A percentile compares a stretch with the other conserved stretches of the same genome.
These are phyloP conservation scores for Montipora efflorescens DNA, from an alignment of 64 coral and sea anemone genomes.

Conservation along the genomic window DNA sequence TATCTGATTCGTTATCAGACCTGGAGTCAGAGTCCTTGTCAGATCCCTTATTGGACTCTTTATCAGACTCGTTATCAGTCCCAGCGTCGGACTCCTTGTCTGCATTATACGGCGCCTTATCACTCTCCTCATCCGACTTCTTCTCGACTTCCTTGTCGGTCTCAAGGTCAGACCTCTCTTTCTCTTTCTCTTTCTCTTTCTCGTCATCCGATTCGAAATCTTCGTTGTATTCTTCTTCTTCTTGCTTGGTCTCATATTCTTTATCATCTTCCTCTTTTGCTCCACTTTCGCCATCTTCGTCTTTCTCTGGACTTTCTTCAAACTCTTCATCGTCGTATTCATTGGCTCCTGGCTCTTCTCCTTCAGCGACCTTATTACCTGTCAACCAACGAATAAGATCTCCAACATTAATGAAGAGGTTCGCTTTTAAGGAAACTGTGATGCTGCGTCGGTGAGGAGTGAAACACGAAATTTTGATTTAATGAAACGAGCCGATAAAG, in stretches of 20 bases:
- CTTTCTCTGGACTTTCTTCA: slow-evolving; percentile 66
- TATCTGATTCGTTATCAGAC: not conserved
- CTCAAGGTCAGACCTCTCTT: not conserved
- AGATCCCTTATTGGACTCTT: not conserved
- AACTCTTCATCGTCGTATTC: slow-evolving; percentile 80
- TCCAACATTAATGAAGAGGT: too few relatives aligned
- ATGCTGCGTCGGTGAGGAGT: too few relatives aligned
- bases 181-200: slow-evolving; percentile 12
- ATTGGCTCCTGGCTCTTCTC: slow-evolving; percentile 47
- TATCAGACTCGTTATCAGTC: not conserved
- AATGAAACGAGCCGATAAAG: too few relatives aligned
- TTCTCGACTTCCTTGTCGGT: not conserved
- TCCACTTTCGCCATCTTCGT: slow-evolving; percentile 41
- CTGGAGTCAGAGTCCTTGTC: not conserved
- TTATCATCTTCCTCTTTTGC: slow-evolving; percentile 36
- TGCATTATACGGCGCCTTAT: not conserved
- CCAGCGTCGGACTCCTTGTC: not conserved
- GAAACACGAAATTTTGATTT: too few relatives aligned
- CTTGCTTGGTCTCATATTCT: not conserved
- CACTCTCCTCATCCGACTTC: not conserved
- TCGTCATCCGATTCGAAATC: slow-evolving; percentile 80
- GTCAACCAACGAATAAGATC: not conserved
- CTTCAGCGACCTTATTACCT: not conserved
- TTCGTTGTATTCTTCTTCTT: slow-evolving; percentile 64
- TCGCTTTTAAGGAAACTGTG: too few relatives aligned